phyloP scores from a whole-genome alignment of 2,113 vertebrate genomes.

The Cyrtonyx montezumae region DNA sequence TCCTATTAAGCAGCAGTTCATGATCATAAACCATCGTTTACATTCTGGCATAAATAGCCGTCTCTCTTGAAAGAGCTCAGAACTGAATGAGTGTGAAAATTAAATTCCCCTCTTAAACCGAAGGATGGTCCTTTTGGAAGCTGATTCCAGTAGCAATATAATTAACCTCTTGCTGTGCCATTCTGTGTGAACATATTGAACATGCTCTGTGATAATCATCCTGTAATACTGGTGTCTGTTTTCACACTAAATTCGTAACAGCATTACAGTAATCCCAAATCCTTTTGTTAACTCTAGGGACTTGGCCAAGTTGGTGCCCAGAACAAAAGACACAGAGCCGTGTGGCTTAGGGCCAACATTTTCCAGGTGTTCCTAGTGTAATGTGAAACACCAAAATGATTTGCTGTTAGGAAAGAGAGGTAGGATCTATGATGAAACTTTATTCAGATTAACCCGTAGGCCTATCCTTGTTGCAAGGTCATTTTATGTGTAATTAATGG shows the following conservation, averaged over 20 bases:
- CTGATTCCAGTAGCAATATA: slow-evolving; percentile 48
- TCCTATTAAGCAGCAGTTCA: slow-evolving; percentile 42
- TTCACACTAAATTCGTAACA: slow-evolving; percentile 45
- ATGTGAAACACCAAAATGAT: fast-evolving
- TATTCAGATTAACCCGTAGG: not conserved
- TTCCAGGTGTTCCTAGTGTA: not conserved
- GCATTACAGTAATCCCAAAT: slow-evolving; percentile 51
- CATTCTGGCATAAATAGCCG: slow-evolving; percentile 51
- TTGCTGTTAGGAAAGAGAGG: not conserved
- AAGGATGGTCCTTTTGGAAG: slow-evolving; percentile 62
- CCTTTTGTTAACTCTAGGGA: slow-evolving; percentile 19
- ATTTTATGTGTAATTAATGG: not conserved
- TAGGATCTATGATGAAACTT: not conserved
- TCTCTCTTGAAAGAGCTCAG: slow-evolving; percentile 26
- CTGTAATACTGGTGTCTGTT: slow-evolving; percentile 41
- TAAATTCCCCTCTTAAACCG: slow-evolving; percentile 54
- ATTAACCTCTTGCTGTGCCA: slow-evolving; percentile 74
- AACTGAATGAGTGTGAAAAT: slow-evolving; percentile 67
- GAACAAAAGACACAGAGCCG: fast-evolving
- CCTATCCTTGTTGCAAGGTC: not conserved
- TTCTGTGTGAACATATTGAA: slow-evolving; percentile 67
- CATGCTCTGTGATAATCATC: slow-evolving; percentile 48
- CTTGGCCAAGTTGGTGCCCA: not conserved
- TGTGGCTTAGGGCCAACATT: fast-evolving
- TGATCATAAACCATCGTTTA: slow-evolving; percentile 56